Evolutionary conservation across 1,140 invertebrate genomes (phyloP).

Genomic region (Helicoverpa armigera): DNA sequence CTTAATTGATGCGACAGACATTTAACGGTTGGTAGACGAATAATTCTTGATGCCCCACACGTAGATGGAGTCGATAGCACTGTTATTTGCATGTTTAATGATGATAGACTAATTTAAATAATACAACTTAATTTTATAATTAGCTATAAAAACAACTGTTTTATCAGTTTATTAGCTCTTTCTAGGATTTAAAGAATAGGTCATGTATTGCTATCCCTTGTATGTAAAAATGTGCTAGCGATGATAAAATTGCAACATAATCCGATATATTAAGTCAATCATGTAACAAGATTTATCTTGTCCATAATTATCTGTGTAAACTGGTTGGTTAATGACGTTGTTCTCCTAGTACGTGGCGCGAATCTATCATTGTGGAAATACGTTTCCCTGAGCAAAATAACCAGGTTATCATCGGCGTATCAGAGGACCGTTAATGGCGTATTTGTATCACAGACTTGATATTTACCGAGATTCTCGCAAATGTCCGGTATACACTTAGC

Average conservation of each 20-base stretch:
- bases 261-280: conserved; percentile 15
- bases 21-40: conserved; percentile 4
- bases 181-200: not conserved
- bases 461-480: conserved; percentile 8
- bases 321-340: conserved; percentile 34
- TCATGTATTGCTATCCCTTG: not conserved
- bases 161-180: not conserved
- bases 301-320: conserved; percentile 29
- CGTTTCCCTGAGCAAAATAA: conserved; percentile 21
- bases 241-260: conserved; percentile 23
- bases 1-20: not conserved
- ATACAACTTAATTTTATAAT: conserved; percentile 17
- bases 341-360: conserved; percentile 1
- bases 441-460: conserved; percentile 12
- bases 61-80: not conserved
- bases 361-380: conserved; percentile 35
- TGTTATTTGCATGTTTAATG: not conserved
- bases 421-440: conserved; percentile 19
- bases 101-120: conserved; percentile 21
- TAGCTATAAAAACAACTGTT: not conserved
- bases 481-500: not conserved
- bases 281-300: conserved; percentile 32
- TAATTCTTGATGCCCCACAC: conserved; percentile 17
- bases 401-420: conserved; percentile 7
- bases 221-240: not conserved